Evolutionary conservation across 2,113 vertebrate genomes (phyloP).

Genomic region (Sinocyclocheilus rhinocerous): DNA sequence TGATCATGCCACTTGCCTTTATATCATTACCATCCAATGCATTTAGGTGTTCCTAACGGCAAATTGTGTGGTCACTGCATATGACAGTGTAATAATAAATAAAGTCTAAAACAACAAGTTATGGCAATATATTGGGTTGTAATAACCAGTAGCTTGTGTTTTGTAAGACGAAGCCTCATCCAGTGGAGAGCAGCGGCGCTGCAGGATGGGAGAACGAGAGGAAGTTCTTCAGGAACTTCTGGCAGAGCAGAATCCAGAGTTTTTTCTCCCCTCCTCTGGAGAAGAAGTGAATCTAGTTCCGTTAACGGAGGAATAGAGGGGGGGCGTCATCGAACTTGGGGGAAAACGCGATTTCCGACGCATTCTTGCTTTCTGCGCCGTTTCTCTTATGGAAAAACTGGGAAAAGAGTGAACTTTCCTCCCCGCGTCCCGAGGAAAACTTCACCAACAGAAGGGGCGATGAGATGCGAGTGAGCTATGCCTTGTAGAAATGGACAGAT

Average conservation of each 20-base stretch:
- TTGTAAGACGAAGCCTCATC: slow-evolving; percentile 20
- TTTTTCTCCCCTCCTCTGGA: slow-evolving; percentile 17
- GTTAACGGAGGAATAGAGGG: slow-evolving; percentile 48
- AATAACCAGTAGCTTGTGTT: not conserved
- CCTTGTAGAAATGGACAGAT: slow-evolving; percentile 82
- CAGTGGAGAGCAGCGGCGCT: slow-evolving; percentile 34
- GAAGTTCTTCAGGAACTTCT: slow-evolving; percentile 53
- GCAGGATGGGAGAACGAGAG: slow-evolving; percentile 28
- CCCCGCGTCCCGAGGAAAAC: slow-evolving; percentile 67
- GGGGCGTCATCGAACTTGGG: slow-evolving; percentile 41
- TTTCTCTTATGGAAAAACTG: slow-evolving; percentile 63
- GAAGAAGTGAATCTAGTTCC: slow-evolving; percentile 46
- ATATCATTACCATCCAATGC: not conserved
- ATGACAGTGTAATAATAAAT: not conserved
- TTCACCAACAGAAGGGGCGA: slow-evolving; percentile 74
- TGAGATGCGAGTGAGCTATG: slow-evolving; percentile 83
- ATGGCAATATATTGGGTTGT: not conserved
- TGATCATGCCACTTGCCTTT: not conserved
- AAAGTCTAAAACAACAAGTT: not conserved
- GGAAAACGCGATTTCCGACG: not conserved
- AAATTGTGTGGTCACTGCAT: not conserved
- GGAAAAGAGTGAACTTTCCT: slow-evolving; percentile 51
- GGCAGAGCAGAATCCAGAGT: slow-evolving; percentile 22
- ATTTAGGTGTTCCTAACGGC: not conserved
- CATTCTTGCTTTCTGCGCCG: not conserved